phyloP scores from a whole-genome alignment of 2,888 invertebrate species.

The Augochlorella aurata region DNA sequence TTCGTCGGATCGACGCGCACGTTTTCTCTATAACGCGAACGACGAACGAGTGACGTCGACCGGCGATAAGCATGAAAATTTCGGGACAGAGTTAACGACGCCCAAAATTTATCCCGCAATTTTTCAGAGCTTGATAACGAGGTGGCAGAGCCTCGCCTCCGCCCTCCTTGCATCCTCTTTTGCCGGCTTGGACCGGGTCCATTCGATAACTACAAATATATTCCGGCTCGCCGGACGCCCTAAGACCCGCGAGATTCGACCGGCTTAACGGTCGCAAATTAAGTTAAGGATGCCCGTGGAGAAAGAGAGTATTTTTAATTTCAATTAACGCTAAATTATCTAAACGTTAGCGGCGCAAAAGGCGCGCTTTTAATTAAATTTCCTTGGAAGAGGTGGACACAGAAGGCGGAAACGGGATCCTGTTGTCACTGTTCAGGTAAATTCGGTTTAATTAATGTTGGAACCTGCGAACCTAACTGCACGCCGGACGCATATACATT shows the following conservation, averaged over 20 bases:
- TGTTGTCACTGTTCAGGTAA: conserved; percentile 13
- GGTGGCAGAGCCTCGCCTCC: conserved; percentile 61
- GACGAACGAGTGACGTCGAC: conserved; percentile 24
- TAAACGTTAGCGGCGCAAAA: neutral
- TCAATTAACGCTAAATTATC: neutral
- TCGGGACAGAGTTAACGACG: conserved; percentile 68
- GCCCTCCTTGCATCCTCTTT: conserved; percentile 43
- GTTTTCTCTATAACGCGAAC: conserved; percentile 11
- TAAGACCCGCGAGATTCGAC: neutral
- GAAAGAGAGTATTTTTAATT: conserved; percentile 7
- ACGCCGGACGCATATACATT: neutral
- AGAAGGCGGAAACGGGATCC: neutral
- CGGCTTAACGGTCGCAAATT: conserved; percentile 6
- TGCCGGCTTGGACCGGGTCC: conserved; percentile 6
- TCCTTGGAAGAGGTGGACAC: neutral
- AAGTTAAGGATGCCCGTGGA: conserved; percentile 22
- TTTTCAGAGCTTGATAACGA: conserved; percentile 75
- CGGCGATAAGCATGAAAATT: conserved; percentile 58
- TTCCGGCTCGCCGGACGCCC: conserved; percentile 16
- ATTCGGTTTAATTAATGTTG: conserved; percentile 10
- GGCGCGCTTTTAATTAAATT: conserved; percentile 7
- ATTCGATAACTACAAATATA: conserved; percentile 21
- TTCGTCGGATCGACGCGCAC: too few relatives aligned
- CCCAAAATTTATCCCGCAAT: conserved; percentile 66
- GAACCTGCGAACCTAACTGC: neutral